phyloP scores from a whole-genome alignment of 2,888 invertebrate species.

The Metellina segmentata region DNA sequence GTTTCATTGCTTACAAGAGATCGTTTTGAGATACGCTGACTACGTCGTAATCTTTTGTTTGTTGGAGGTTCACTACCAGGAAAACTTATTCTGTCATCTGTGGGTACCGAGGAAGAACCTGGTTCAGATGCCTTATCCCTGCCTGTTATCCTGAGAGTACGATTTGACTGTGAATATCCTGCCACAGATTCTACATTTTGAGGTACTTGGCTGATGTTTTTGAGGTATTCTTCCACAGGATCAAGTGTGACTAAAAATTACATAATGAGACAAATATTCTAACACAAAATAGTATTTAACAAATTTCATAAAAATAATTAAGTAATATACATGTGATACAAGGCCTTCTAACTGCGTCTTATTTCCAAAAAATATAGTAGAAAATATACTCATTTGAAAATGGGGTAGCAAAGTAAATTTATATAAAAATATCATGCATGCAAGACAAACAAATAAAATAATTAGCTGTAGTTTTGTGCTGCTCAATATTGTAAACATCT shows the following conservation, averaged over 20 bases:
- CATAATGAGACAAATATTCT: too few species aligned
- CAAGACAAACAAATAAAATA: too few species aligned
- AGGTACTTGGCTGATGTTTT: slow-evolving; percentile 65
- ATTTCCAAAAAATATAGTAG: too few species aligned
- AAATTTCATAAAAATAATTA: too few species aligned
- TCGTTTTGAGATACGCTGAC: slow-evolving; percentile 54
- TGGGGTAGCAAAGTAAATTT: too few species aligned
- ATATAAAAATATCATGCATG: too few species aligned
- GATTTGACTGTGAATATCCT: slow-evolving; percentile 31
- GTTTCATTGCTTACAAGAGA: slow-evolving; percentile 19
- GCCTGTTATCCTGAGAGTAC: slow-evolving; percentile 59
- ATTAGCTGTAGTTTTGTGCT: too few species aligned
- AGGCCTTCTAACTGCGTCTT: too few species aligned
- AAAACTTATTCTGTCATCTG: slow-evolving; percentile 60
- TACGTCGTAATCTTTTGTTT: slow-evolving; percentile 62
- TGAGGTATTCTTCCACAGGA: slow-evolving; percentile 76
- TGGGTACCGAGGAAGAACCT: slow-evolving; percentile 46
- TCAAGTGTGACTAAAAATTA: slow-evolving; percentile 64
- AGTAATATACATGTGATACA: too few species aligned
- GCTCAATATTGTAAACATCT: too few species aligned
- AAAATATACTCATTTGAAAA: too few species aligned
- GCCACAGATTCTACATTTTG: slow-evolving; percentile 62
- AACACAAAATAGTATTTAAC: too few species aligned
- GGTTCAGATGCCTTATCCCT: slow-evolving; percentile 48
- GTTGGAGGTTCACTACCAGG: slow-evolving; percentile 54